Evolutionary conservation across 1,140 invertebrate species (phyloP).

Genomic region (Dinoponera quadriceps): DNA sequence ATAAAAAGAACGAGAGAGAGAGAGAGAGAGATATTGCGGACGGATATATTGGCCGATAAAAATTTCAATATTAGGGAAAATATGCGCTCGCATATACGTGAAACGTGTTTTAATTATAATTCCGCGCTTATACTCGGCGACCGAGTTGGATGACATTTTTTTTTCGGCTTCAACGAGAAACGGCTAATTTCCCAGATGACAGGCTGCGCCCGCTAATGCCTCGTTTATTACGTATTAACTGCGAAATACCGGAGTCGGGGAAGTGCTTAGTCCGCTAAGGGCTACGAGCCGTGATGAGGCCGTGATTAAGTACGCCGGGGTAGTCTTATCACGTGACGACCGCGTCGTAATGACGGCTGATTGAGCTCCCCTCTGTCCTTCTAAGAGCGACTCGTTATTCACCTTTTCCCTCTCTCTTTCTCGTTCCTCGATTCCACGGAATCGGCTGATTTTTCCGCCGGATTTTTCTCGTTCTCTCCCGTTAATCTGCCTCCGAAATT

Average conservation of each 20-base stretch:
- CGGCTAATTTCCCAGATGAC: slow-evolving; percentile 27
- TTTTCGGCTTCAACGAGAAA: not conserved
- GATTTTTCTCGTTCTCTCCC: not conserved
- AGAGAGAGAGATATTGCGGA: not conserved
- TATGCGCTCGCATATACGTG: not conserved
- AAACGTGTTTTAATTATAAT: slow-evolving; percentile 1
- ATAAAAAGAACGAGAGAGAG: not conserved
- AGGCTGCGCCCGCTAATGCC: not conserved
- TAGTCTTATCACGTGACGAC: slow-evolving; percentile 37
- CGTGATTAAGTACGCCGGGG: slow-evolving; percentile 62
- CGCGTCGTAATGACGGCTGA: slow-evolving; percentile 59
- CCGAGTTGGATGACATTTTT: slow-evolving; percentile 7
- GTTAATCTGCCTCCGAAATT: slow-evolving; percentile 10
- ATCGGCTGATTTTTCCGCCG: slow-evolving; percentile 54
- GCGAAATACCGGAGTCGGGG: slow-evolving; percentile 14
- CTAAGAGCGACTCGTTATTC: slow-evolving; percentile 64
- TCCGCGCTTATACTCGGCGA: not conserved
- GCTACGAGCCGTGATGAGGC: slow-evolving; percentile 2
- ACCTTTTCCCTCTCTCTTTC: too few species aligned
- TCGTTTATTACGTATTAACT: slow-evolving; percentile 16
- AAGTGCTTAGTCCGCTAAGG: slow-evolving; percentile 31
- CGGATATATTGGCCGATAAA: not conserved
- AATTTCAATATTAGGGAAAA: not conserved
- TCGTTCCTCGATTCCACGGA: slow-evolving; percentile 50
- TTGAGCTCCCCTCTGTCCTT: slow-evolving; percentile 63